Evolutionary conservation across 2,888 invertebrate species (phyloP).

Genomic region (Xestia ashworthii): DNA sequence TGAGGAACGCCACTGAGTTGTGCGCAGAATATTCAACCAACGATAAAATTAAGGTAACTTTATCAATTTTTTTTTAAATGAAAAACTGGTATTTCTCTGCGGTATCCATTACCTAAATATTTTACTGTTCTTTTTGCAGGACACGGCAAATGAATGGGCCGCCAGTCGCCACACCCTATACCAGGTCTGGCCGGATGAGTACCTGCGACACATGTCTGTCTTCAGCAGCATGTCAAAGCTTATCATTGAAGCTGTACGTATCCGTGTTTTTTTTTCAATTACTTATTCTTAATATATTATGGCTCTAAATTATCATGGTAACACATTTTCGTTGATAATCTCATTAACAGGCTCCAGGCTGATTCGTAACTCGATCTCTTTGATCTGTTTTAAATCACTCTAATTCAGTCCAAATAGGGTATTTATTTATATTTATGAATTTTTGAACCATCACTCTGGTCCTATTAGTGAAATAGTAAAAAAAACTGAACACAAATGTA

Average conservation of each 20-base stretch:
- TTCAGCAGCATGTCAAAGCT: constrained; percentile 74
- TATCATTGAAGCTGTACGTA: constrained; percentile 76
- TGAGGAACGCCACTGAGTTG: constrained; percentile 64
- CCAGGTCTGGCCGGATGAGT: constrained; percentile 69
- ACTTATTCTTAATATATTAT: background rate
- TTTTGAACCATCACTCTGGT: too few relatives aligned
- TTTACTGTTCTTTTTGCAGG: constrained; percentile 21
- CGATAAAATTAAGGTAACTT: constrained; percentile 60
- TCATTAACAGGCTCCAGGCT: background rate
- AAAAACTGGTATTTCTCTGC: background rate
- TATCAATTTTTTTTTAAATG: background rate
- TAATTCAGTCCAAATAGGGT: background rate
- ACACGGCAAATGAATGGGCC: background rate
- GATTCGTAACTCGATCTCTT: background rate
- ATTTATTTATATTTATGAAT: background rate
- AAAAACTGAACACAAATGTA: background rate
- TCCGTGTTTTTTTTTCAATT: background rate
- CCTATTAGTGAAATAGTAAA: background rate
- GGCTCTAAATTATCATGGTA: background rate
- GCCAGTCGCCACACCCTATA: constrained; percentile 63
- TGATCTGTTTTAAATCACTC: background rate
- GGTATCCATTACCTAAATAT: background rate
- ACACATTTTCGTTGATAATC: background rate
- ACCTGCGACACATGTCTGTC: constrained; percentile 75
- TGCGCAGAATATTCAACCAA: constrained; percentile 59